Conservation (phyloP, 2,888 invertebrate species). For the Pristionchus fissidentatus region DNA sequence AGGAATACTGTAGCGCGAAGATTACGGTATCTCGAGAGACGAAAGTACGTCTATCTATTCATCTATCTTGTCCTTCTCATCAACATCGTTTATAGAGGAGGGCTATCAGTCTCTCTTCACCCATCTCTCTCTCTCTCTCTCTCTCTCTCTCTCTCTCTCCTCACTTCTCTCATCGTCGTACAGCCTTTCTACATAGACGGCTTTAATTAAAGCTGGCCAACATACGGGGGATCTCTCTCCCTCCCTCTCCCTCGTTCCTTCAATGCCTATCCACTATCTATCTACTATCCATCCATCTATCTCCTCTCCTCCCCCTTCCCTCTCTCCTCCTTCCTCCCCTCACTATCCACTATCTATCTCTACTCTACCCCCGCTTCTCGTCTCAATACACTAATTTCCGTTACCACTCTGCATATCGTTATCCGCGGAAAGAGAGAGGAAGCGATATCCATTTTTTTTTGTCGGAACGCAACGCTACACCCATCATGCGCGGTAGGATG, state of each 20-base stretch:
- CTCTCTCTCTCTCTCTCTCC: neutral
- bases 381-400: conserved; percentile 33
- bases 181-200: conserved; percentile 38
- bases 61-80: too few species aligned
- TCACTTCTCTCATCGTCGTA: neutral
- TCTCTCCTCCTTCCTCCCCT: neutral
- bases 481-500: neutral
- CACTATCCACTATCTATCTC: neutral
- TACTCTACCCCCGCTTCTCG: neutral
- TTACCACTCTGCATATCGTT: conserved; percentile 14
- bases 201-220: conserved; percentile 41
- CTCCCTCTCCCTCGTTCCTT: neutral
- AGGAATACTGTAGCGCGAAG: too few species aligned
- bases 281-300: neutral
- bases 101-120: conserved; percentile 6
- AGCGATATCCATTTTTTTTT: neutral
- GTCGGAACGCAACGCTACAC: neutral
- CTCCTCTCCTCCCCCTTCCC: neutral
- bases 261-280: conserved; percentile 14
- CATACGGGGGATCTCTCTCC: conserved; percentile 34
- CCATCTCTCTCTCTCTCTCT: neutral
- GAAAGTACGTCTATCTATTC: too few species aligned
- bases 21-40: too few species aligned
- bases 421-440: neutral
- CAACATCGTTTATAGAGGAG: too few species aligned